Conservation (phyloP, 2,113 vertebrate species). For the Apaloderma vittatum region DNA sequence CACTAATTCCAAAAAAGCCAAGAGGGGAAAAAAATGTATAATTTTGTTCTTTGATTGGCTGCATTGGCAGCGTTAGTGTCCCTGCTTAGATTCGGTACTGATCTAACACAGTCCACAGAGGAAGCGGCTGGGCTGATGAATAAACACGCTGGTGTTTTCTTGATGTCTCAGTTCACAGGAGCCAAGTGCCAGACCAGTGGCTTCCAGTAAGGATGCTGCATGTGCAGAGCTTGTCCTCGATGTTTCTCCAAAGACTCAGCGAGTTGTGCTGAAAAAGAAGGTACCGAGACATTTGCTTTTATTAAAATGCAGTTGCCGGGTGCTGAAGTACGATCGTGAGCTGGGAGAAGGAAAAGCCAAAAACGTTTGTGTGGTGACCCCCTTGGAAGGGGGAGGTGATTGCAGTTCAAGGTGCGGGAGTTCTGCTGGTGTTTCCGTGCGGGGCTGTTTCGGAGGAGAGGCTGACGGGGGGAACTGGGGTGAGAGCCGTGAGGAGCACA, state of each 20-base stretch:
- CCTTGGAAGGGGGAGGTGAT: neutral
- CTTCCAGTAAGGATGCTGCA: constrained; percentile 82
- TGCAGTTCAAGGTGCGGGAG: neutral
- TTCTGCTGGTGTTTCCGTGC: neutral
- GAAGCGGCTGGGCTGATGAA: neutral
- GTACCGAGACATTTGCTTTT: constrained; percentile 61
- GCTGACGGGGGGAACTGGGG: neutral
- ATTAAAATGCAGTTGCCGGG: neutral
- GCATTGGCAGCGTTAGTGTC: neutral
- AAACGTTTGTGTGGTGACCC: neutral
- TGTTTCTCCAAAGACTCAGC: constrained; percentile 93
- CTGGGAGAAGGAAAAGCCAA: neutral
- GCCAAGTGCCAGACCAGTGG: constrained; percentile 80
- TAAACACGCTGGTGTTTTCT: neutral
- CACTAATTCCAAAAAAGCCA: neutral
- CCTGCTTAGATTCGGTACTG: neutral
- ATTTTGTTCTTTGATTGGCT: neutral
- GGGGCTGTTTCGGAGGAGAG: neutral
- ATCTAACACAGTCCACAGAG: neutral
- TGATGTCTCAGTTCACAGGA: constrained; percentile 74
- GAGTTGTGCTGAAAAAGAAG: constrained; percentile 97
- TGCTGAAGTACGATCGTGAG: neutral
- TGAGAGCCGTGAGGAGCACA: neutral
- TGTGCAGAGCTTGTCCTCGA: constrained; percentile 93
- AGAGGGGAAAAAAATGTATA: accelerated